These are phyloP conservation scores for Numenius phaeopus DNA, from an alignment of 2,797 vertebrate species.

Conservation along the genomic window DNA sequence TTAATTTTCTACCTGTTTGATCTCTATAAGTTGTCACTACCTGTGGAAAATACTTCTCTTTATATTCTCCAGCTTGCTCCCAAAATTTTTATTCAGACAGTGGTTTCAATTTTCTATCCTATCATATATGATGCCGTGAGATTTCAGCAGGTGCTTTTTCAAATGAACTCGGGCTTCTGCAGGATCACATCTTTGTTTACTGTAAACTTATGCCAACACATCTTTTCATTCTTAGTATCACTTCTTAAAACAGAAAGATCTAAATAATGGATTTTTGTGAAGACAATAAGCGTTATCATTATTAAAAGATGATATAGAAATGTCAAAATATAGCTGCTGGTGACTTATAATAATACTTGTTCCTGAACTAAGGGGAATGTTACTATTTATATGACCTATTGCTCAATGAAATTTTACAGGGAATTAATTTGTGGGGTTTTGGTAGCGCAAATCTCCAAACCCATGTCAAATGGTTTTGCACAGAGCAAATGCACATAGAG, in stretches of 20 bases:
- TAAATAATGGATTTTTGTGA: neutral
- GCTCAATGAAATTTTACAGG: neutral
- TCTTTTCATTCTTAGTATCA: neutral
- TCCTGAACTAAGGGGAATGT: neutral
- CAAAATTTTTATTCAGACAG: neutral
- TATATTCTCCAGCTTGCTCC: neutral
- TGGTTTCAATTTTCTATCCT: neutral
- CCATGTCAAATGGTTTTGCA: neutral
- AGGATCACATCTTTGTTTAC: neutral
- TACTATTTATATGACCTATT: neutral
- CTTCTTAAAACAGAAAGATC: neutral
- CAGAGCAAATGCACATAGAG: neutral
- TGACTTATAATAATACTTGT: neutral
- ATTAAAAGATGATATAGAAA: neutral
- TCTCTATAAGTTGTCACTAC: neutral
- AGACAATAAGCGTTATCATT: fast-evolving
- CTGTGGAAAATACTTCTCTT: neutral
- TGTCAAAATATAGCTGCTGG: neutral
- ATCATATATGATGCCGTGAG: neutral
- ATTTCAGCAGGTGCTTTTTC: neutral
- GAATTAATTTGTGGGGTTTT: neutral
- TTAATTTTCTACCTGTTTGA: neutral
- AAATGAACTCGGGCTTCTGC: neutral
- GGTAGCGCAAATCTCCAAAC: neutral
- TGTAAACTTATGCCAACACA: neutral